Percentiles rank a stretch among this genome's conserved stretches.
Evolutionary conservation across 2,113 vertebrate genomes (phyloP).

Genomic region (Vidua chalybeata): DNA sequence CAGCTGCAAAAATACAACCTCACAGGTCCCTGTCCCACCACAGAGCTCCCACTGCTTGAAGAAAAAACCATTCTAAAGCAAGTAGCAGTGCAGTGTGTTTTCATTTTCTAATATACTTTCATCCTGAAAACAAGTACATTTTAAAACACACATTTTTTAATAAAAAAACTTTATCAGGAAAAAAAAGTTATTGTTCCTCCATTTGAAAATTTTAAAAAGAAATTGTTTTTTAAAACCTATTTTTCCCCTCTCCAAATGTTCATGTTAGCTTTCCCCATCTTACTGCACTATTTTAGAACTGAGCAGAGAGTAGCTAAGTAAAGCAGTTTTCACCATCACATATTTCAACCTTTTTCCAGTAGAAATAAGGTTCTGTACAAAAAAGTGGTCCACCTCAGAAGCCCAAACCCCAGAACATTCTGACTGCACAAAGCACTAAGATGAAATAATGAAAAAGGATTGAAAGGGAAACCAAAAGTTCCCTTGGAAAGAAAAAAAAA

Average conservation of each 20-base stretch:
- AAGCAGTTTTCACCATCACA: neutral
- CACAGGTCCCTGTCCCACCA: neutral
- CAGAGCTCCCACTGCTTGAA: neutral
- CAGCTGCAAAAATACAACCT: neutral
- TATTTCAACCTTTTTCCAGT: neutral
- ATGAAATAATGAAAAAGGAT: neutral
- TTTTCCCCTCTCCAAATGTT: neutral
- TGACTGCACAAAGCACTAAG: neutral
- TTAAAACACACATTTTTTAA: neutral
- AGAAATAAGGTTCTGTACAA: neutral
- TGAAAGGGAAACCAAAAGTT: neutral
- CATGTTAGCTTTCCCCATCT: neutral
- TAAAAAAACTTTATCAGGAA: neutral
- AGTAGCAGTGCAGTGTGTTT: neutral
- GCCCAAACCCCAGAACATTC: neutral
- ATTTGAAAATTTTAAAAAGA: neutral
- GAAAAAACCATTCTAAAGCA: neutral
- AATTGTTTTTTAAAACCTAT: neutral
- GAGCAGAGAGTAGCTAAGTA: neutral
- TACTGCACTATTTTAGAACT: neutral
- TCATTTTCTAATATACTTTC: neutral
- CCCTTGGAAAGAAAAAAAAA: neutral
- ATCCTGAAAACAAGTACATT: neutral
- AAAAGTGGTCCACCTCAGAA: neutral
- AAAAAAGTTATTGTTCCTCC: neutral